Evolutionary conservation across 2,888 invertebrate species (phyloP), one percentile per base, ranked within the genome.

Genomic region (Agriopis marginaria): DNA sequence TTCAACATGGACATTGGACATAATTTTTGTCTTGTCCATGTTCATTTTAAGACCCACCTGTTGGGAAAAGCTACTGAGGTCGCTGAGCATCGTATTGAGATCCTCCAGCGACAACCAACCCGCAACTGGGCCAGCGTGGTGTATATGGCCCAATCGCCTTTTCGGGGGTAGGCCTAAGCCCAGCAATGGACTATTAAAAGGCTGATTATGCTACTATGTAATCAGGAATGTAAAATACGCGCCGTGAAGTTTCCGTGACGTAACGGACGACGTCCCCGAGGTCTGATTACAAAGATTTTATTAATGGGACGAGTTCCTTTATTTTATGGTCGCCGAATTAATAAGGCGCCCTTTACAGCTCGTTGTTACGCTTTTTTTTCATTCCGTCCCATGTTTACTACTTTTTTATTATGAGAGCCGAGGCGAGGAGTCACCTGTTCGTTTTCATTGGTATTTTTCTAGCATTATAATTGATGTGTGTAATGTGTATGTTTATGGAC

Each of bases 301-400:
- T 81, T 82, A 78, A 76, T 65, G 66, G 76, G 67, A 75, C 70
- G 64, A 75, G 78, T 74, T 79, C 78, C 77, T 79, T 82, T 81
- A 82, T 84, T 87, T 87, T 84, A 85, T 80, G 82, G 80, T 79
- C 75, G 82, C 81, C 77, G 83, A 86, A 87, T 88, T 86, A 88
- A 89, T 86, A 86, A 86, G 81, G 78, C 76, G 77, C 73, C 80
- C 81, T 81, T 86, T 87, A 82, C 84, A 84, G 82, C 78, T 80
- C 79, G 83, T 78, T 77, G 78, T 74, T 74, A 79, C 77, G 78
- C 70, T 81, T 71, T 81, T 82, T 83, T 88, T 85, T 87, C 82
- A 86, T 87, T 84, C 76, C 75, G 70, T 72, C 72, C 71, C 79
- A 72, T 83, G 82, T 86, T 83, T 82, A 83, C 81, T 83, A 74